Evolutionary conservation across 2,888 invertebrate species (phyloP).

Genomic region (Dugesia japonica): DNA sequence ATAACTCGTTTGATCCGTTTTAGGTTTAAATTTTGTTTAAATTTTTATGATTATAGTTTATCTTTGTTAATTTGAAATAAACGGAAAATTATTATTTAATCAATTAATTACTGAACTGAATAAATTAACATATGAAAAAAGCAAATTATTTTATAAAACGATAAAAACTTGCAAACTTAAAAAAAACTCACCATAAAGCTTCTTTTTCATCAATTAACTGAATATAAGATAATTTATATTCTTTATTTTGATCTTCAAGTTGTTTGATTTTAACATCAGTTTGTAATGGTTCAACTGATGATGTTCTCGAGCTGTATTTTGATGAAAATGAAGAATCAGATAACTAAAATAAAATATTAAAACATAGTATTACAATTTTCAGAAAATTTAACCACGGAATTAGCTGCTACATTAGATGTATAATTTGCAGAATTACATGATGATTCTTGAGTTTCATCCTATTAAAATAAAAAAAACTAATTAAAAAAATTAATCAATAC

Average conservation of each 20-base stretch:
- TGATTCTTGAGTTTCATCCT: not conserved
- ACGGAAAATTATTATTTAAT: no score
- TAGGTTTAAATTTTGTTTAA: no score
- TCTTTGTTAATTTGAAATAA: no score
- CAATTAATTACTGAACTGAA: no score
- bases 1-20: no score
- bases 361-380: not conserved
- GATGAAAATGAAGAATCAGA: not conserved
- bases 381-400: conserved; percentile 10
- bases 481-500: not conserved
- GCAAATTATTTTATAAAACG: no score
- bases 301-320: not conserved
- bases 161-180: no score
- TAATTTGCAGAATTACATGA: no score
- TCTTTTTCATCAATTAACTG: not conserved
- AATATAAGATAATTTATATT: not conserved
- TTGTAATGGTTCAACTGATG: not conserved
- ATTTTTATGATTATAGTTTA: no score
- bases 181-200: not conserved
- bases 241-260: not conserved
- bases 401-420: not conserved
- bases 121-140: no score
- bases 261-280: not conserved
- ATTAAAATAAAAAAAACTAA: not conserved
- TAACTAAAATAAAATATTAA: not conserved